Base-by-base conservation (phyloP, 2,797 vertebrate genomes). In the Amniataba percoides region DNA sequence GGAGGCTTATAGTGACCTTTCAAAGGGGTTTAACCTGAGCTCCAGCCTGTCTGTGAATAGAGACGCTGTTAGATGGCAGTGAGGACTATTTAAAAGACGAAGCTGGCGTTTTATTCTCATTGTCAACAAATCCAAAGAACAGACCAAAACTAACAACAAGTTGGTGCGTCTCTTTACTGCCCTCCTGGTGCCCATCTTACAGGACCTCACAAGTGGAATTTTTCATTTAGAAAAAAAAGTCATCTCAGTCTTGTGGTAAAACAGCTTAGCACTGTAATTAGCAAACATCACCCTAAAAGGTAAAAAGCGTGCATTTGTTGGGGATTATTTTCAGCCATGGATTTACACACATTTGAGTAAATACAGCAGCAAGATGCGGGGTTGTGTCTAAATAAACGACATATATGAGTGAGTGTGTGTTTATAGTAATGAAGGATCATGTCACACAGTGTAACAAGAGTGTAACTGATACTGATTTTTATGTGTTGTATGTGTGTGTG, bases 331-430 rank as follows among this genome's bases (percentile, higher is more conserved):
- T 49, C 27, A 53, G n/a, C 9, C 0, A 27, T 1, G 2, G 69
- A 72, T 59, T 18, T 18, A 65, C 21, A 39, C 56, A 39, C 21
- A 27, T 39, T 45, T 55, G 3, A 58, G 36, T 23, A 2, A 48
- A 21, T 52, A 27, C 21, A 15, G 55, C 49, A 48, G 19, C 43
- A 49, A 10, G n/a, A 1, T 43, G 23, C 15, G 21, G 21, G 27
- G 53, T 16, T 40, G 15, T 10, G 15, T 39, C 27, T 19, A 23
- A 63, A 42, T 57, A 43, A 58, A 59, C 21, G 12, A 3, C 31
- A 59, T n/a, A n/a, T n/a, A n/a, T n/a, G n/a, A n/a, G n/a, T n/a
- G 58, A 14, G 14, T 18, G 53, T 55, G 71, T 31, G 25, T 45
- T 36, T 4, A 42, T 25, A 2, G 7, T 27, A 31, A 48, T 21